phyloP scores from a whole-genome alignment of 2,113 vertebrate genomes.

The Jacana jacana region DNA sequence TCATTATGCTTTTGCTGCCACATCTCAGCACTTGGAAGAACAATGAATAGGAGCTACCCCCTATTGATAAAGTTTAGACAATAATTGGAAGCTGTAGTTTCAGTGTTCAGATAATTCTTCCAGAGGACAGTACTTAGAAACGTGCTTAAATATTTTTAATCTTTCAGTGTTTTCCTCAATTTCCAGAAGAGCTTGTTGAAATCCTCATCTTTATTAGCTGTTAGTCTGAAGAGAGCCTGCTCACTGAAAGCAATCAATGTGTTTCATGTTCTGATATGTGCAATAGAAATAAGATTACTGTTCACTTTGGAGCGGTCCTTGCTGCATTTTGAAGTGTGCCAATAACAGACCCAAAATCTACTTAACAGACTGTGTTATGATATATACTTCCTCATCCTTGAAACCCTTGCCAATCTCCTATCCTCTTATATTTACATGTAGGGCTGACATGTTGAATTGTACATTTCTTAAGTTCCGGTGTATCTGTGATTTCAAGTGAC shows the following conservation, averaged over 20 bases:
- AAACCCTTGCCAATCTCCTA: not conserved
- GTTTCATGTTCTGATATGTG: constrained; percentile 44
- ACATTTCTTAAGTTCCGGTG: not conserved
- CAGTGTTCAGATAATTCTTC: not conserved
- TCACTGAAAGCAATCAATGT: constrained; percentile 2
- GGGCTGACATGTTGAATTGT: not conserved
- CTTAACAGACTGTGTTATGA: not conserved
- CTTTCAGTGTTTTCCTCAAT: constrained; percentile 1
- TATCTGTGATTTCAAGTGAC: not conserved
- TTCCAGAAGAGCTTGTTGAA: constrained; percentile 10
- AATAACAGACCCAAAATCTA: not conserved
- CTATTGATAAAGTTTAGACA: not conserved
- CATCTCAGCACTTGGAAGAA: not conserved
- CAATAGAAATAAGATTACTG: constrained; percentile 22
- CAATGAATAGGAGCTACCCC: not conserved
- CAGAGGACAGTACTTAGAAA: not conserved
- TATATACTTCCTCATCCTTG: not conserved
- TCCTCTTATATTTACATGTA: not conserved
- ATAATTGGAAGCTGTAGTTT: not conserved
- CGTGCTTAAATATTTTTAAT: not conserved
- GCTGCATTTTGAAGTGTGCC: constrained; percentile 13
- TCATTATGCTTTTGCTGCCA: not conserved
- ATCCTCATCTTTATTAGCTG: constrained; percentile 38
- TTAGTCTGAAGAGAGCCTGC: constrained; percentile 30
- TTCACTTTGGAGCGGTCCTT: constrained; percentile 11